Conservation (phyloP, 2,113 vertebrate genomes). For the Hydrolagus affinis region DNA sequence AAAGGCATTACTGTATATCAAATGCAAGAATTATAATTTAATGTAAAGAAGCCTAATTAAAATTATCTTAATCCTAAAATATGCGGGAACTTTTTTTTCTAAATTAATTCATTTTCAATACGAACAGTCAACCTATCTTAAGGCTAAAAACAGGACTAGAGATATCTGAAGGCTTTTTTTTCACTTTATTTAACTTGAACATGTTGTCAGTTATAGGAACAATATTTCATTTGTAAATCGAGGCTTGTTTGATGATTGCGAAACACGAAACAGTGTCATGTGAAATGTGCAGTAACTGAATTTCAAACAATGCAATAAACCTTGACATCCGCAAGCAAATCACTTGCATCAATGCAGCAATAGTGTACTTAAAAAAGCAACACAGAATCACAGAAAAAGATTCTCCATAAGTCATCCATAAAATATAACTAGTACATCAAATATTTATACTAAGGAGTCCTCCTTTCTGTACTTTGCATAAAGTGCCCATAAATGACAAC, state of each 20-base stretch:
- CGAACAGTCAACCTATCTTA: neutral
- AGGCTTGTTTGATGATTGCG: neutral
- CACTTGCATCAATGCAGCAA: neutral
- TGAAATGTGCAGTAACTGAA: neutral
- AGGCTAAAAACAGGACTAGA: neutral
- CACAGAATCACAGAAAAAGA: neutral
- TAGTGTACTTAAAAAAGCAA: constrained; percentile 21
- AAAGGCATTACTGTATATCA: no score
- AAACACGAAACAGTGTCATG: neutral
- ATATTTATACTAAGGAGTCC: neutral
- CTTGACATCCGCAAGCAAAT: neutral
- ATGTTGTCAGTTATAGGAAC: neutral
- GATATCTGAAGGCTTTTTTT: constrained; percentile 20
- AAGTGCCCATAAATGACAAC: neutral
- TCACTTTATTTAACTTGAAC: constrained; percentile 6
- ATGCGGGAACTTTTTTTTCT: neutral
- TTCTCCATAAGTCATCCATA: neutral
- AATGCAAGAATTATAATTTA: no score
- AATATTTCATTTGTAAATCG: neutral
- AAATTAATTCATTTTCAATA: constrained; percentile 14
- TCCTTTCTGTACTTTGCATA: neutral
- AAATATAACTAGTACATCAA: constrained; percentile 13
- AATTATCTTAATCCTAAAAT: neutral
- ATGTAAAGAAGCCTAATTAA: no score
- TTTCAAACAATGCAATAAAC: neutral